Base-by-base conservation (phyloP, 2,113 vertebrate species). In the Toxotes chatareus region DNA sequence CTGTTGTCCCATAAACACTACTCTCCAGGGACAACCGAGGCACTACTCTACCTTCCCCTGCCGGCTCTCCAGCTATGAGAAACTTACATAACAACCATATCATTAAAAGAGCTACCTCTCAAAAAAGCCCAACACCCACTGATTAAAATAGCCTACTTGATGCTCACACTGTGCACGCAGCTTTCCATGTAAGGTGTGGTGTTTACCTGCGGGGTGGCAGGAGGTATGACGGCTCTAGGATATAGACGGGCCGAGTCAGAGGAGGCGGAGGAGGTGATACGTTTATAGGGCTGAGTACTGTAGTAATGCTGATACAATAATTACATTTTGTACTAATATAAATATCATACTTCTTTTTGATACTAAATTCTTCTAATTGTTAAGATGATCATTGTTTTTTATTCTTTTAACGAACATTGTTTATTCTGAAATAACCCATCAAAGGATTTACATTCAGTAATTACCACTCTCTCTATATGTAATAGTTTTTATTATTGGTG, bases 111-210 rank as follows among this genome's bases (percentile, higher is more conserved):
- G 62, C 72, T 68, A 19, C 49, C 47, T 73, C 62, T 72, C 8
- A 51, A 67, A 79, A 42, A 76, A 70, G 56, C 47, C 47, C 31
- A 53, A 61, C 60, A 64, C 63, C 53, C 27, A n/a, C 71, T 72
- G 79, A 78, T 82, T 78, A 63, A 87, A 83, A 83, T 86, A 83
- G 76, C 53, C 67, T 27, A 5, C 71, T 51, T 38, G 49, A 75
- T 65, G 80, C 74, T 75, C 59, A 75, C 46, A 71, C n/a, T 32
- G 4, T 42, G 36, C 34, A 27, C 10, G 59, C 70, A 74, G 59
- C 42, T 57, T 57, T 73, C 74, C 59, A 78, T 61, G 62, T 53
- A 56, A 17, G 49, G 62, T 59, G 34, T 17, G 19, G 51, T 57
- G 64, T 68, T 76, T 61, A 76, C 73, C 73, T 7, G 34, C 68